phyloP scores from a whole-genome alignment of 2,888 invertebrate species.

The Drosophila nr. fundita region DNA sequence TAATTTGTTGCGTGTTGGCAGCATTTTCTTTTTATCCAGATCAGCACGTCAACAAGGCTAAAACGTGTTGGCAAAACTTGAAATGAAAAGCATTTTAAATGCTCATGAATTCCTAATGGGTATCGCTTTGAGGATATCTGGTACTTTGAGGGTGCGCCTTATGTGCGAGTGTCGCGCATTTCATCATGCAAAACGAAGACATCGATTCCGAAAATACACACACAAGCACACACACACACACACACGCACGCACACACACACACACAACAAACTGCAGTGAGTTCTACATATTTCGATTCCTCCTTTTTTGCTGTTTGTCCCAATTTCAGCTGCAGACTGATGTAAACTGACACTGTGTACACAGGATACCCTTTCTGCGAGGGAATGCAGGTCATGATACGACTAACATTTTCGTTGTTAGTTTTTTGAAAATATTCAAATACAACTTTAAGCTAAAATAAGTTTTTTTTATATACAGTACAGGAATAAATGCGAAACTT shows the following conservation, averaged over 20 bases:
- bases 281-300: conserved; percentile 25
- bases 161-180: conserved; percentile 20
- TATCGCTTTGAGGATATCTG: conserved; percentile 13
- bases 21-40: not conserved
- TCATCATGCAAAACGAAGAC: conserved; percentile 70
- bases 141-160: conserved; percentile 23
- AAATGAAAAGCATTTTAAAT: conserved; percentile 47
- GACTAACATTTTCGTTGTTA: not conserved
- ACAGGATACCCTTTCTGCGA: not conserved
- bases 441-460: not conserved
- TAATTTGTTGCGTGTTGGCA: conserved; percentile 14
- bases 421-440: not conserved
- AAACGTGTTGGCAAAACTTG: conserved; percentile 9
- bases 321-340: conserved; percentile 27
- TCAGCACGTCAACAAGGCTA: conserved; percentile 19
- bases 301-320: conserved; percentile 10
- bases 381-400: not conserved
- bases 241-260: not conserved
- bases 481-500: not conserved
- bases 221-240: conserved; percentile 25
- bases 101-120: conserved; percentile 54
- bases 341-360: conserved; percentile 18
- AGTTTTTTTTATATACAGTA: not conserved
- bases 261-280: conserved; percentile 25
- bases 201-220: conserved; percentile 27